Evolutionary conservation across 2,888 invertebrate species (phyloP).

Genomic region (Eupithecia subfuscata): DNA sequence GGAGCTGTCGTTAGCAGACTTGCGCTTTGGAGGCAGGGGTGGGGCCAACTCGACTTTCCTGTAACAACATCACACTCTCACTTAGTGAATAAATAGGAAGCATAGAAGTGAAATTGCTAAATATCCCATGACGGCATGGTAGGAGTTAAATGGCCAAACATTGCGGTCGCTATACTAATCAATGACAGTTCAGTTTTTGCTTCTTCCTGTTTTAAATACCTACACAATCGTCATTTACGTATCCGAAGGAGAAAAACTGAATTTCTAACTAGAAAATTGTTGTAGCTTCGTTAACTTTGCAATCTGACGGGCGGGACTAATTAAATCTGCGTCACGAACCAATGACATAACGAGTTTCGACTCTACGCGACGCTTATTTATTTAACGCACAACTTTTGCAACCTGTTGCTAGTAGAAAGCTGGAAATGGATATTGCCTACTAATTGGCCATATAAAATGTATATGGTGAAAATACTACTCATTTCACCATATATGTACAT

Average conservation of each 20-base stretch:
- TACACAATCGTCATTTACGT: too few species aligned
- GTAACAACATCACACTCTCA: slow-evolving; percentile 67
- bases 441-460: too few species aligned
- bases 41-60: slow-evolving; percentile 88
- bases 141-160: too few species aligned
- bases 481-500: slow-evolving; percentile 29
- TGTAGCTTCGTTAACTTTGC: not conserved
- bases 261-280: not conserved
- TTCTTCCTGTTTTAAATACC: too few species aligned
- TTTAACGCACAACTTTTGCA: slow-evolving; percentile 29
- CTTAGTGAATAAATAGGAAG: slow-evolving; percentile 36
- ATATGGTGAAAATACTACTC: slow-evolving; percentile 1
- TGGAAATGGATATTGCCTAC: slow-evolving; percentile 32
- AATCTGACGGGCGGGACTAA: not conserved
- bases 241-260: too few species aligned
- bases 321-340: not conserved
- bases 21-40: slow-evolving; percentile 91
- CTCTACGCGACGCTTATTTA: slow-evolving; percentile 23
- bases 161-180: too few species aligned
- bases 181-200: too few species aligned
- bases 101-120: slow-evolving; percentile 16
- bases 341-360: slow-evolving; percentile 7
- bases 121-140: too few species aligned
- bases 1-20: slow-evolving; percentile 80
- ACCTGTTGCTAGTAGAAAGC: slow-evolving; percentile 43